These are phyloP conservation scores for fruit fly (Drosophila melanogaster) DNA, from an alignment of 1,140 invertebrate genomes.

Conservation along the genomic window DNA sequence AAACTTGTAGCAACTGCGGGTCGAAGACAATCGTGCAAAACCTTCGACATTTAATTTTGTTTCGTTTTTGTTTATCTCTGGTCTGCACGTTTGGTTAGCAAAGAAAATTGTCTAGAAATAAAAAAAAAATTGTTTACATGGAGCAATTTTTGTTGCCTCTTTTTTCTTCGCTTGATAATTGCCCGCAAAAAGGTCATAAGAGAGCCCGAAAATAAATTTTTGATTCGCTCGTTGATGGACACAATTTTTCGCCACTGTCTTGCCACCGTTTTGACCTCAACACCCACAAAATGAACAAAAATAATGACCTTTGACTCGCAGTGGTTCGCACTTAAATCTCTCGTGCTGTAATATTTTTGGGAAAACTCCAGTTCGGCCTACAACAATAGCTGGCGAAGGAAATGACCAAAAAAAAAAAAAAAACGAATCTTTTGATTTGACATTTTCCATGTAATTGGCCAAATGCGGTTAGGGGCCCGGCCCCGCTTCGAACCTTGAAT, in stretches of 20 bases:
- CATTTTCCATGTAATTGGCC: conserved; percentile 70
- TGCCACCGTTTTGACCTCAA: conserved; percentile 56
- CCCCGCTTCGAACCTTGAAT: conserved; percentile 66
- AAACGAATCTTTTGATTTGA: conserved; percentile 56
- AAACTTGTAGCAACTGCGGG: conserved; percentile 30
- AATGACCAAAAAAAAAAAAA: conserved; percentile 42
- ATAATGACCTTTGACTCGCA: conserved; percentile 54
- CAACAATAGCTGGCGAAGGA: conserved; percentile 21
- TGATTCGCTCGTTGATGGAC: conserved; percentile 43
- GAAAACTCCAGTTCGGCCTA: conserved; percentile 31
- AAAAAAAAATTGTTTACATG: conserved; percentile 51
- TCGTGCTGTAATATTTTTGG: conserved; percentile 57
- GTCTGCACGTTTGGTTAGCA: conserved; percentile 67
- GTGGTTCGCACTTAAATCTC: conserved; percentile 66
- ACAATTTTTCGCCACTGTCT: conserved; percentile 43
- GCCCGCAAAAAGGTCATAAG: conserved; percentile 70
- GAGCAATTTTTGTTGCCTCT: conserved; percentile 38
- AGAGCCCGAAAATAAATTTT: conserved; percentile 37
- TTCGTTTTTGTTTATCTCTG: conserved; percentile 61
- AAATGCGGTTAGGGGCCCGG: conserved; percentile 62
- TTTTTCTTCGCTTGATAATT: conserved; percentile 65
- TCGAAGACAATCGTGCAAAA: conserved; percentile 76
- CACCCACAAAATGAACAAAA: conserved; percentile 58
- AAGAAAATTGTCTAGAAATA: conserved; percentile 65
- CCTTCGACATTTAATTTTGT: conserved; percentile 82